Percentiles rank a stretch among this genome's conserved stretches.
These are phyloP conservation scores for Neuroscelio doddi DNA, from an alignment of 2,888 invertebrate species.

Conservation along the genomic window DNA sequence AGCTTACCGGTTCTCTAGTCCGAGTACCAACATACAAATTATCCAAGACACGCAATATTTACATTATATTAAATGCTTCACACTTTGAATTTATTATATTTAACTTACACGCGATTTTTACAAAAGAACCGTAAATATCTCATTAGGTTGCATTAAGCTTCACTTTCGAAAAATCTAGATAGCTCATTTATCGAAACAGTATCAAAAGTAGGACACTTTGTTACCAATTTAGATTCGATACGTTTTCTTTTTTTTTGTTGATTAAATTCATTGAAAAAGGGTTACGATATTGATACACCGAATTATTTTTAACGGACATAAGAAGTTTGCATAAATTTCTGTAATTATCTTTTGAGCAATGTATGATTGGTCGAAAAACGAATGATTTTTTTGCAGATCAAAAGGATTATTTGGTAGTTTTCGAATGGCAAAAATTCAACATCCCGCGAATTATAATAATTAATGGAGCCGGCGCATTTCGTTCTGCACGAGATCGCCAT, in stretches of 20 bases:
- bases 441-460: slow-evolving; percentile 42
- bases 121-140: slow-evolving; percentile 40
- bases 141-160: too few relatives aligned
- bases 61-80: slow-evolving; percentile 43
- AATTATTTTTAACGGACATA: slow-evolving; percentile 4
- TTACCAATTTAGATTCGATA: too few relatives aligned
- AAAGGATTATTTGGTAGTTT: not conserved
- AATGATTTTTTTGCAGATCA: slow-evolving; percentile 9
- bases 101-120: slow-evolving; percentile 40
- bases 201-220: too few relatives aligned
- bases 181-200: too few relatives aligned
- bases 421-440: slow-evolving; percentile 3
- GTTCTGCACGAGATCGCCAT: slow-evolving; percentile 57
- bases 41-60: slow-evolving; percentile 43
- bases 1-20: slow-evolving; percentile 26
- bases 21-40: slow-evolving; percentile 38
- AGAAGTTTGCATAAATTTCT: too few relatives aligned
- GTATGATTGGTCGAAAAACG: too few relatives aligned
- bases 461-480: slow-evolving; percentile 32
- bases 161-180: not conserved
- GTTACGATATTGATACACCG: too few relatives aligned
- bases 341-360: not conserved
- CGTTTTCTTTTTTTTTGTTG: too few relatives aligned
- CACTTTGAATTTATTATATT: slow-evolving; percentile 40
- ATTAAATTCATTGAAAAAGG: not conserved